A percentile compares a stretch with the other conserved stretches of the same genome.
Conservation (phyloP, 1,140 invertebrate species). For the Hestina assimilis region DNA sequence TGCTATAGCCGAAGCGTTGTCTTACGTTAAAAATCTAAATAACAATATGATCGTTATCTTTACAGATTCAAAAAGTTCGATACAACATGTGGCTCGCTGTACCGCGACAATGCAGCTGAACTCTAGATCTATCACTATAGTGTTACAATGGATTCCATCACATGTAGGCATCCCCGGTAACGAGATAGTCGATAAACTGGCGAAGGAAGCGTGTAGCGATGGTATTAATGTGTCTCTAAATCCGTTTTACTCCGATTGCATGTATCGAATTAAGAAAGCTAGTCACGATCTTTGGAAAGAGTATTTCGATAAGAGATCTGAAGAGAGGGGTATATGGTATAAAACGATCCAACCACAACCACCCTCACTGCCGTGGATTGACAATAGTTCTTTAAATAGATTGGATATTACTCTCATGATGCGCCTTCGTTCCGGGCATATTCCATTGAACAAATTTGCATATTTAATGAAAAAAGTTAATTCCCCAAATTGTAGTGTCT, state of each 20-base stretch:
- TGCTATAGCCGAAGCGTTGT: slow-evolving; percentile 20
- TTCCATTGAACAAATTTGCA: too few species aligned
- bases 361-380: neutral
- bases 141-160: slow-evolving; percentile 27
- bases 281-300: slow-evolving; percentile 6
- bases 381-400: neutral
- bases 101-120: slow-evolving; percentile 13
- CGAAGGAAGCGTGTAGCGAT: slow-evolving; percentile 7
- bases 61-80: slow-evolving; percentile 29
- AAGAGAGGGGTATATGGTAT: slow-evolving; percentile 21
- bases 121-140: neutral
- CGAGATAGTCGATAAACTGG: slow-evolving; percentile 8
- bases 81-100: slow-evolving; percentile 34
- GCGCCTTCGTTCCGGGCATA: neutral
- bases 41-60: slow-evolving; percentile 28
- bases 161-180: slow-evolving; percentile 17
- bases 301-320: slow-evolving; percentile 20
- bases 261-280: neutral
- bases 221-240: neutral
- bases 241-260: slow-evolving; percentile 2
- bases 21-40: neutral
- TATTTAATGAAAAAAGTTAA: too few species aligned
- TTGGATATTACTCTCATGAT: neutral
- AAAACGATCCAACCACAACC: neutral
- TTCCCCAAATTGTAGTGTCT: too few species aligned